Evolutionary conservation across 2,797 vertebrate genomes (phyloP).

Genomic region (Enteromius fasciolatus): DNA sequence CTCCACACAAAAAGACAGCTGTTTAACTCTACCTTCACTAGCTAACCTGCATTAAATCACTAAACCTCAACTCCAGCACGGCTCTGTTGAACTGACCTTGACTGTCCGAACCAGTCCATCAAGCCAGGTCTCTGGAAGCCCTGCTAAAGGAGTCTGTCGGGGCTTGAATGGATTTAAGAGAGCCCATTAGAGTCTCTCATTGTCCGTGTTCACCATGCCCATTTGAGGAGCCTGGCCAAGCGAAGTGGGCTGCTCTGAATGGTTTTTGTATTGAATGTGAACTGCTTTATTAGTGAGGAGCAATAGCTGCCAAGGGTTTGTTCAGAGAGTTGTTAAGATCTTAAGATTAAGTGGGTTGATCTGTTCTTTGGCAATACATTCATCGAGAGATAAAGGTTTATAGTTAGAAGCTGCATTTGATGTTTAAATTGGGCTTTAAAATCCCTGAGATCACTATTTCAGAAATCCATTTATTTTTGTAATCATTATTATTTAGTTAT

Average conservation of each 20-base stretch:
- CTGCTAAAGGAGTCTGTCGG: constrained; percentile 39
- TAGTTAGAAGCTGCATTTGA: background rate
- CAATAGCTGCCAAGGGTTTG: constrained; percentile 61
- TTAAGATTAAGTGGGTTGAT: constrained; percentile 19
- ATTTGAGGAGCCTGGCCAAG: constrained; percentile 47
- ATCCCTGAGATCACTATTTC: background rate
- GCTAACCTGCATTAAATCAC: background rate
- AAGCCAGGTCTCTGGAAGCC: background rate
- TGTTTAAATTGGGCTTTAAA: constrained; percentile 3
- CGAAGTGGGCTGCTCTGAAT: constrained; percentile 43
- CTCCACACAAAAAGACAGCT: background rate
- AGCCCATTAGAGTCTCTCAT: constrained; percentile 44
- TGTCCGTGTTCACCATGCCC: constrained; percentile 41
- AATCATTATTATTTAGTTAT: background rate
- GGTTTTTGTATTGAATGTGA: constrained; percentile 56
- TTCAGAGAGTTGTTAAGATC: background rate
- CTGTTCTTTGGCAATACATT: constrained; percentile 30
- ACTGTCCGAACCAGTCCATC: constrained; percentile 2
- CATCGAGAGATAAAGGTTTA: background rate
- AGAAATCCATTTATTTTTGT: background rate
- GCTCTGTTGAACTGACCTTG: background rate
- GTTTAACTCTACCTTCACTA: background rate
- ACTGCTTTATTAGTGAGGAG: constrained; percentile 66
- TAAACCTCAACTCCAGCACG: constrained; percentile 7
- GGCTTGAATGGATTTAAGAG: constrained; percentile 41